These are phyloP conservation scores for Cosmopolites sordidus DNA, from an alignment of 2,888 invertebrate genomes.

Conservation along the genomic window DNA sequence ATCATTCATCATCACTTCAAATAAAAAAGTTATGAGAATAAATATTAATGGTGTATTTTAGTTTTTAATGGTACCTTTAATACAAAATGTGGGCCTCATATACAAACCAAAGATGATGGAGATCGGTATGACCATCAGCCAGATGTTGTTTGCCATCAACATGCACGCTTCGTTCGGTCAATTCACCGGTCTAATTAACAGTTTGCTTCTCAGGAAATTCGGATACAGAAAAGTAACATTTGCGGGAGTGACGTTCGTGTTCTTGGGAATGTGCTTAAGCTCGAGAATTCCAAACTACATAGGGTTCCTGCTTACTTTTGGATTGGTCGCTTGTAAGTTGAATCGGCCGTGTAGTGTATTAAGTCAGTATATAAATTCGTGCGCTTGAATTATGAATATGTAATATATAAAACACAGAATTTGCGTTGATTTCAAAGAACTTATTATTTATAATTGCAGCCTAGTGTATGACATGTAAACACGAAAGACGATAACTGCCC, in stretches of 20 bases:
- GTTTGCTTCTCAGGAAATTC: conserved; percentile 57
- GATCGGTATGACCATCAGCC: conserved; percentile 56
- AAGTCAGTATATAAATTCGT: too few relatives aligned
- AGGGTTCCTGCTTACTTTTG: conserved; percentile 61
- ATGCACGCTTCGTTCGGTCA: conserved; percentile 66
- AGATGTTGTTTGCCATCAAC: conserved; percentile 61
- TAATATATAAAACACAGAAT: too few relatives aligned
- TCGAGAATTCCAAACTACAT: conserved; percentile 55
- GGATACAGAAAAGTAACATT: conserved; percentile 64
- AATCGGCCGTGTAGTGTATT: too few relatives aligned
- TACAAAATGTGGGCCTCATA: conserved; percentile 61
- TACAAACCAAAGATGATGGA: conserved; percentile 60
- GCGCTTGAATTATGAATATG: too few relatives aligned
- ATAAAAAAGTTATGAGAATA: too few relatives aligned
- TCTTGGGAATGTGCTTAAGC: conserved; percentile 57
- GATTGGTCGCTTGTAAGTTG: conserved; percentile 65
- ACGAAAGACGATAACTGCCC: too few relatives aligned
- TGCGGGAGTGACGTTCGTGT: conserved; percentile 53
- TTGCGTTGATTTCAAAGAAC: too few relatives aligned
- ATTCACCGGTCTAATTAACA: conserved; percentile 62
- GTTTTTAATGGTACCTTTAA: conserved; percentile 37
- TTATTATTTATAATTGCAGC: too few relatives aligned
- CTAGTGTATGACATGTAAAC: too few relatives aligned
- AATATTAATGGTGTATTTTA: conserved; percentile 28
- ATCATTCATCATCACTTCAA: too few relatives aligned